Evolutionary conservation across 1,140 invertebrate species (phyloP), one percentile per base, ranked within the genome.

Genomic region (Drosophila novamexicana): DNA sequence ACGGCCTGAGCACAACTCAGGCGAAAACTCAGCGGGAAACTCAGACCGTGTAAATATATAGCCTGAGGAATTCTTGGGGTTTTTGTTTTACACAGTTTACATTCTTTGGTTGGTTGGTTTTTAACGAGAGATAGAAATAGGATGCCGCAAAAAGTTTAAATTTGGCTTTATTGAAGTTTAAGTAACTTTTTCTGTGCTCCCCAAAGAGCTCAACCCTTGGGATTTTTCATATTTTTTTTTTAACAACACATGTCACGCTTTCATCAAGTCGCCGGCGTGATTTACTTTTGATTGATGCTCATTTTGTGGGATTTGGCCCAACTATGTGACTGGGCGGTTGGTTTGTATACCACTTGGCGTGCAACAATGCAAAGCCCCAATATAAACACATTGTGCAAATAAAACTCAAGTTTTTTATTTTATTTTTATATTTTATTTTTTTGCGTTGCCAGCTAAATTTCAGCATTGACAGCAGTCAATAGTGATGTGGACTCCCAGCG

Each of bases 381-480:
- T 74, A 74, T 61, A 74, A 68, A 69, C 71, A 74, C 71, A 69
- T 69, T 69, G 65, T 74, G 65, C 66, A 73, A 73, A 73, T 73
- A 73, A 44, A 59, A 73, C 70, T 56, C 70, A 49, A 54, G 50
- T 49, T 74, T 62, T 49, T 61, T 22, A 40, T 40, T 40, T 49
- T 49, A 4, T 22, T 58, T 9, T 58, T 9, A 18, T 12, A 44
- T n/a, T 37, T 9, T 12, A 22, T 22, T 37, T 61, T 74, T 62
- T 37, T 56, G 71, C 71, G 22, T 40, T 62, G 49, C 42, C 71
- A 74, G 71, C 71, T 61, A 18, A 56, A 54, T 67, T 73, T 45
- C 34, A 58, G 70, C 29, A 42, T 36, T 68, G 70, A 68, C 64
- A 73, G 56, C 70, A 39, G 22, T 34, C 56, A 59, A 59, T 59